Base-by-base conservation (phyloP, 2,797 vertebrate species). In the Liparis tanakae region DNA sequence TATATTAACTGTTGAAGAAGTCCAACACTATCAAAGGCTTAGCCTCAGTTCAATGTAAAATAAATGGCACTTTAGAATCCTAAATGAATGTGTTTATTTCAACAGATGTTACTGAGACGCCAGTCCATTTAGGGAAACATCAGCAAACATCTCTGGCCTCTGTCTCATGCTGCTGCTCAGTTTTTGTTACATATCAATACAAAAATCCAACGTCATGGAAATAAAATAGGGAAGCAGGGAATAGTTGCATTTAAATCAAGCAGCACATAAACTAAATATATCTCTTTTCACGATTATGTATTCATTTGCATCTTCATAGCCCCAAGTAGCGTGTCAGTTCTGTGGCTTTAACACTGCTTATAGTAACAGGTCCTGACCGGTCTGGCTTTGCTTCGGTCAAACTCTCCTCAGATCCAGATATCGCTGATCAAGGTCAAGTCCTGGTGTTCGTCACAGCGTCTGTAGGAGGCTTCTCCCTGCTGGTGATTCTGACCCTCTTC, bases 401-500 rank as follows among this genome's bases (percentile, higher is more conserved):
- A 14, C 34, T 74, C 66, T 82, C 53, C 54, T 88, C 93, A 99
- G 98, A 96, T 92, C 97, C 97, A 44, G 96, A 98, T 80, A 94
- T 98, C 80, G 96, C 96, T 0, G 96, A 98, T 84, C 98, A 99
- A 82, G 97, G 98, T 76, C 98, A 99, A 83, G 97, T 99, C 74
- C 94, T 99, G 61, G 98, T 99, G 68, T 97, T 99, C 36, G 97
- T 97, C 85, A 98, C 98, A 0, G 98, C 98, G 0, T 96, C 98
- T 2, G 98, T 99, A 4, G 98, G 98, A 34, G 98, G 97, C 76
- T 99, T 99, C 90, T 97, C 98, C 44, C 95, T 99, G 22, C 86
- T 99, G 20, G 94, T 99, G 90, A 99, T 99, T 87, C 97, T 99
- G 46, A 99, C 97, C 17, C 94, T 99, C 73, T 99, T 99, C 92